phyloP scores from a whole-genome alignment of 2,113 vertebrate genomes.

The Sinosuthora webbiana region DNA sequence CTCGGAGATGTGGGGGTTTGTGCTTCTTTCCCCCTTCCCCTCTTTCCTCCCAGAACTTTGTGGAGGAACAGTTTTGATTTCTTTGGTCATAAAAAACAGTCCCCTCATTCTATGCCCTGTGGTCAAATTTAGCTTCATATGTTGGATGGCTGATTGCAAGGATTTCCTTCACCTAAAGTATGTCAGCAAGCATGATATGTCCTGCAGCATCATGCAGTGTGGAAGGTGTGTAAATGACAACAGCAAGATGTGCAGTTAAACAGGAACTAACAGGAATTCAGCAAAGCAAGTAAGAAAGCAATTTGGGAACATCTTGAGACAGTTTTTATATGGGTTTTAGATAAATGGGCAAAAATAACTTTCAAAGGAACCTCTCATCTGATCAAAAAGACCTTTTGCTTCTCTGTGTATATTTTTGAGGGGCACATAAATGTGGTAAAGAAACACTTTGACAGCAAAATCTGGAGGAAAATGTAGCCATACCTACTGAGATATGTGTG shows the following conservation, averaged over 20 bases:
- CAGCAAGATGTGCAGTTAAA: neutral
- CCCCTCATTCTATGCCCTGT: neutral
- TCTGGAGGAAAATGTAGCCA: constrained; percentile 16
- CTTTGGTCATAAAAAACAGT: neutral
- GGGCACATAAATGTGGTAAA: constrained; percentile 8
- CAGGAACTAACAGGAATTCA: neutral
- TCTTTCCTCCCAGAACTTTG: neutral
- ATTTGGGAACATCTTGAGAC: neutral
- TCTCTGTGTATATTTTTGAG: constrained; percentile 14
- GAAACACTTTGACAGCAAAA: constrained; percentile 26
- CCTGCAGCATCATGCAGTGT: neutral
- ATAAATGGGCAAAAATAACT: constrained; percentile 24
- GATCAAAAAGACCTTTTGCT: neutral
- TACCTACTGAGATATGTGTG: neutral
- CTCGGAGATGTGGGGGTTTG: neutral
- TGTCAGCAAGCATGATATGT: neutral
- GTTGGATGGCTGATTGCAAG: neutral
- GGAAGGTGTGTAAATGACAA: neutral
- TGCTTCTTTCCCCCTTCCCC: neutral
- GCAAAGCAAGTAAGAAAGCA: neutral
- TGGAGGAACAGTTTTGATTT: neutral
- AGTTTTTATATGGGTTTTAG: neutral
- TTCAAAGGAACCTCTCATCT: constrained; percentile 16
- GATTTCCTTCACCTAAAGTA: neutral
- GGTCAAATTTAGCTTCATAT: neutral